Conservation (phyloP, 1,140 invertebrate genomes). For the Diachasma alloeum region DNA sequence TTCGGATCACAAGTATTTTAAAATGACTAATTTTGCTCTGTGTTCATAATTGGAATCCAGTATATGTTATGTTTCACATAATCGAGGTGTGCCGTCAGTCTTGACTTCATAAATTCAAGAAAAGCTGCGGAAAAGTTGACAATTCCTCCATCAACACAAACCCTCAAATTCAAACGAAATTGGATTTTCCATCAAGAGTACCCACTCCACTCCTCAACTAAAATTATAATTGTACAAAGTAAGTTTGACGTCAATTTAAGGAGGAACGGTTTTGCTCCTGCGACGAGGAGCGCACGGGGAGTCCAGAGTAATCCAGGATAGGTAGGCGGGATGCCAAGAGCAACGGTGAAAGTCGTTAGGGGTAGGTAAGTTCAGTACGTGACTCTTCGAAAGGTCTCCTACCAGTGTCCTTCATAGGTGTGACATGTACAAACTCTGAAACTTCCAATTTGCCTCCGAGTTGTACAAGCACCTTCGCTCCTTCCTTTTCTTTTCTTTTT, state of each 20-base stretch:
- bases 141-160: too few relatives aligned
- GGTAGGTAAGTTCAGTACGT: constrained; percentile 29
- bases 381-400: constrained; percentile 14
- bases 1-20: too few relatives aligned
- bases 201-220: not conserved
- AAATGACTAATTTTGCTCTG: too few relatives aligned
- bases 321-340: constrained; percentile 13
- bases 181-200: too few relatives aligned
- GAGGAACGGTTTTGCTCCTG: not conserved
- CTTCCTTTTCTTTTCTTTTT: not conserved
- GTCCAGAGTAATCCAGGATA: not conserved
- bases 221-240: not conserved
- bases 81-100: too few relatives aligned
- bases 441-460: constrained; percentile 17
- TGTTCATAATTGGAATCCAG: too few relatives aligned
- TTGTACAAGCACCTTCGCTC: not conserved
- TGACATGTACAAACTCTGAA: not conserved
- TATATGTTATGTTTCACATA: too few relatives aligned
- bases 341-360: constrained; percentile 25
- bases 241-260: not conserved
- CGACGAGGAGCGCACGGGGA: not conserved
- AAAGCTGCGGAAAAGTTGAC: too few relatives aligned
- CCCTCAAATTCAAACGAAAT: too few relatives aligned
- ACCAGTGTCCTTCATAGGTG: not conserved
- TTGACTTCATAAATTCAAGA: too few relatives aligned